phyloP scores from a whole-genome alignment of 2,797 vertebrate species.

The Acanthopagrus latus region DNA sequence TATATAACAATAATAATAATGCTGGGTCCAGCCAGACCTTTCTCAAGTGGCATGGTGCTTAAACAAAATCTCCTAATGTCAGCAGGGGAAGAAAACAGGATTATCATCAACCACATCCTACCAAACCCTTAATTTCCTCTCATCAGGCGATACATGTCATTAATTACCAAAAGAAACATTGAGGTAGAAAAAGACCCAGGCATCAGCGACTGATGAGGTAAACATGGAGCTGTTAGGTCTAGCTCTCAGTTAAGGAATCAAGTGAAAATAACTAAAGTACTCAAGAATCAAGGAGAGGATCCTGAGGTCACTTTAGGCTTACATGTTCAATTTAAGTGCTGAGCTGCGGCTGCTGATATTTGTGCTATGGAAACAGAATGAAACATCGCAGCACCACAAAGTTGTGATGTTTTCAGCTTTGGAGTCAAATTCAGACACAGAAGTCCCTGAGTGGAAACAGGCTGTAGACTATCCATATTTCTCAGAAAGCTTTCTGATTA shows the following conservation, averaged over 20 bases:
- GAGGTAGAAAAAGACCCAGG: not conserved
- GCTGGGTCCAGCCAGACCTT: too few species aligned
- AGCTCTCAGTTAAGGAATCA: not conserved
- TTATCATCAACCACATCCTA: not conserved
- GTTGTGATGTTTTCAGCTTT: conserved; percentile 5
- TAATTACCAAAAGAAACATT: not conserved
- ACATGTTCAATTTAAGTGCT: not conserved
- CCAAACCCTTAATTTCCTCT: not conserved
- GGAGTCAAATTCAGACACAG: not conserved
- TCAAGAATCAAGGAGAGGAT: not conserved
- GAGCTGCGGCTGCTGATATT: not conserved
- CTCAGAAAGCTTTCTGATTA: conserved; percentile 33
- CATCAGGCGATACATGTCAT: not conserved
- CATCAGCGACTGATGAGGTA: not conserved
- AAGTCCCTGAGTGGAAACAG: conserved; percentile 15
- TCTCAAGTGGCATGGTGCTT: too few species aligned
- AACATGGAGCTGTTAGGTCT: not conserved
- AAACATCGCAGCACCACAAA: not conserved
- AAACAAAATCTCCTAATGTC: not conserved
- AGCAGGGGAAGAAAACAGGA: not conserved
- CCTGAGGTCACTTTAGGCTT: not conserved
- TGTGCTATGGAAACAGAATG: not conserved
- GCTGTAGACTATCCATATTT: conserved; percentile 17
- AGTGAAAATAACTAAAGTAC: not conserved
- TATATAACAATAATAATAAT: too few species aligned